phyloP scores from a whole-genome alignment of 2,888 invertebrate species.

The Dusona sp. region DNA sequence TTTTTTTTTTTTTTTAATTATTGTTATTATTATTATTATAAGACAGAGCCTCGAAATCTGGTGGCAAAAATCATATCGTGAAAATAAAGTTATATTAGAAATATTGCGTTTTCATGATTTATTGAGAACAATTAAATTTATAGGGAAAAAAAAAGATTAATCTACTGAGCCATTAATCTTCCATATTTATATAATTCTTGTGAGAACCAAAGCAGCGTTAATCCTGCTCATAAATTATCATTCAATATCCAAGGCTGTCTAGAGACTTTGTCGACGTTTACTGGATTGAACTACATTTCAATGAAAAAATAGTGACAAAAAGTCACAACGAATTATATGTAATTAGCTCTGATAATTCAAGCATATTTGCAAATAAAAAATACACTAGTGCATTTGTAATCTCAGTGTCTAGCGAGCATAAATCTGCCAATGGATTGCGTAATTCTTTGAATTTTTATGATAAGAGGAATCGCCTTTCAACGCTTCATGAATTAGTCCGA shows the following conservation, averaged over 20 bases:
- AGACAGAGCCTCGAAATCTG: not conserved
- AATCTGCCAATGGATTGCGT: conserved; percentile 12
- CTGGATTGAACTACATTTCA: not conserved
- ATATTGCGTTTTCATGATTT: not conserved
- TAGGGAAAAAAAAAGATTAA: not conserved
- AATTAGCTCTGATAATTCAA: not conserved
- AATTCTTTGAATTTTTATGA: conserved; percentile 53
- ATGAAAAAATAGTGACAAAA: not conserved
- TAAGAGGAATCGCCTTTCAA: conserved; percentile 64
- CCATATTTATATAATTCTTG: not conserved
- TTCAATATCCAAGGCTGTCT: conserved; percentile 4
- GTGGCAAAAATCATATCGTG: not conserved
- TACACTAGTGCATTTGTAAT: conserved; percentile 10
- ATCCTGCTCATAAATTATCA: not conserved
- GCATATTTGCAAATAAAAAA: not conserved
- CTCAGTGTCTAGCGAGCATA: not conserved
- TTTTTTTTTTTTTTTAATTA: not conserved
- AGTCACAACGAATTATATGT: not conserved
- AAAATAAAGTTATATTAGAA: not conserved
- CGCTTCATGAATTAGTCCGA: conserved; percentile 46
- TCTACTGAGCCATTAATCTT: not conserved
- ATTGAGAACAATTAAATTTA: not conserved
- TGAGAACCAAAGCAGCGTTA: not conserved
- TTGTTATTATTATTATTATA: not conserved
- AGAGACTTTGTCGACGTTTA: not conserved